Conservation (phyloP, 2,797 vertebrate genomes). For the Tauraco hartlaubi region DNA sequence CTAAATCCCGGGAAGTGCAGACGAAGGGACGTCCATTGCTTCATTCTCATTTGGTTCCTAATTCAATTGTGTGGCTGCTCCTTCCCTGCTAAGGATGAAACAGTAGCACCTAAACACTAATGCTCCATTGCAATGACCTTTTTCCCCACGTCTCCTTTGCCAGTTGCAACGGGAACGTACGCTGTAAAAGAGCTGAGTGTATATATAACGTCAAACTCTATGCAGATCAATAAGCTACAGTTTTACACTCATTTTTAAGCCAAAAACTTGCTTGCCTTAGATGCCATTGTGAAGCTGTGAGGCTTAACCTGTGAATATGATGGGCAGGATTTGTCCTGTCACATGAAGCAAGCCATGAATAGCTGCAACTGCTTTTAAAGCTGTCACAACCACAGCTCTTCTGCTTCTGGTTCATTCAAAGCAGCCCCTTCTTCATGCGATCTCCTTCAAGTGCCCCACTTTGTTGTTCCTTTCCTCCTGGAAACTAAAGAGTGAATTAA, state of each 20-base stretch:
- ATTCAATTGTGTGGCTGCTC: not conserved
- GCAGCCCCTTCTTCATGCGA: rapidly evolving
- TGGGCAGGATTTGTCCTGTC: not conserved
- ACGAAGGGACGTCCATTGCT: not conserved
- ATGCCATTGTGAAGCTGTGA: not conserved
- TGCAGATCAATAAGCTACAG: not conserved
- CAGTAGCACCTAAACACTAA: not conserved
- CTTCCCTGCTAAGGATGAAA: not conserved
- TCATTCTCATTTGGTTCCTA: not conserved
- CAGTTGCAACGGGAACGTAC: not conserved
- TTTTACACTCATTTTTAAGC: not conserved
- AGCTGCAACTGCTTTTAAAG: not conserved
- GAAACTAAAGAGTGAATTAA: conserved; percentile 49
- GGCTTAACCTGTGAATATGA: not conserved
- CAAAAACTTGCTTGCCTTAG: not conserved
- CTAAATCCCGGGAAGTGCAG: not conserved
- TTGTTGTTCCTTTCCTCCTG: not conserved
- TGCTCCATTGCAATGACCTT: not conserved
- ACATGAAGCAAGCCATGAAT: not conserved
- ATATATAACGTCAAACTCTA: not conserved
- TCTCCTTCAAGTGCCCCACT: not conserved
- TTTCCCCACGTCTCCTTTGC: not conserved
- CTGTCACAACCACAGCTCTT: not conserved
- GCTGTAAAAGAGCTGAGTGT: not conserved
- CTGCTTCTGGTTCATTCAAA: not conserved